phyloP scores from a whole-genome alignment of 2,888 invertebrate genomes.

The Parnassius orleans region DNA sequence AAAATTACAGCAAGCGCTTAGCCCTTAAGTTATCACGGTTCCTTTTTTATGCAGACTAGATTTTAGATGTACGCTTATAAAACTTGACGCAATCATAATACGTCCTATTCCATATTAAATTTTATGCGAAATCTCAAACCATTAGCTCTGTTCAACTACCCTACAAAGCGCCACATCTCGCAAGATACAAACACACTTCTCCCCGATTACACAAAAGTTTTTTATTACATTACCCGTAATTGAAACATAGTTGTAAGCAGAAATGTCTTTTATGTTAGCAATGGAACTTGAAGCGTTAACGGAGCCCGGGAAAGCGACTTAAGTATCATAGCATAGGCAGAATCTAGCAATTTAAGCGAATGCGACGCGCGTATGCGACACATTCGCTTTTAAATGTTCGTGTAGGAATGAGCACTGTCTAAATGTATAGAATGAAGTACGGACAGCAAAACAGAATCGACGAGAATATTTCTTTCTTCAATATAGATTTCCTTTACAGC shows the following conservation, averaged over 20 bases:
- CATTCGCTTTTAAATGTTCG: constrained; percentile 9
- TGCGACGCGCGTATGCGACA: neutral
- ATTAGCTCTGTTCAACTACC: too few species aligned
- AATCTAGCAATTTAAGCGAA: constrained; percentile 9
- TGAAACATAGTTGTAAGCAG: neutral
- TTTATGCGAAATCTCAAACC: too few species aligned
- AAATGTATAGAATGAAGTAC: neutral
- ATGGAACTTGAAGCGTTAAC: neutral
- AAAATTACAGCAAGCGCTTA: too few species aligned
- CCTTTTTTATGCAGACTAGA: too few species aligned
- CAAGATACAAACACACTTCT: neutral
- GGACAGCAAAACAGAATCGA: neutral
- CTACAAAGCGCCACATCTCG: too few species aligned
- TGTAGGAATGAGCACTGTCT: constrained; percentile 2
- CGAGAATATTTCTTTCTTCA: too few species aligned
- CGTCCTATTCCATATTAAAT: too few species aligned
- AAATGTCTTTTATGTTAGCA: neutral
- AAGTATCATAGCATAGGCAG: neutral
- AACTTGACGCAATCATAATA: too few species aligned
- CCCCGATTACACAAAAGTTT: neutral
- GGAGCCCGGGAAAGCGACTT: neutral
- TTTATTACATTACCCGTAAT: constrained; percentile 1
- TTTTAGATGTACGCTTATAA: too few species aligned
- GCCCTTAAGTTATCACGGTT: too few species aligned
- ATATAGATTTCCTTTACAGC: too few species aligned